Percentiles rank a stretch among this genome's conserved stretches.
phyloP scores from a whole-genome alignment of 2,113 vertebrate species.

The Tor tambroides region DNA sequence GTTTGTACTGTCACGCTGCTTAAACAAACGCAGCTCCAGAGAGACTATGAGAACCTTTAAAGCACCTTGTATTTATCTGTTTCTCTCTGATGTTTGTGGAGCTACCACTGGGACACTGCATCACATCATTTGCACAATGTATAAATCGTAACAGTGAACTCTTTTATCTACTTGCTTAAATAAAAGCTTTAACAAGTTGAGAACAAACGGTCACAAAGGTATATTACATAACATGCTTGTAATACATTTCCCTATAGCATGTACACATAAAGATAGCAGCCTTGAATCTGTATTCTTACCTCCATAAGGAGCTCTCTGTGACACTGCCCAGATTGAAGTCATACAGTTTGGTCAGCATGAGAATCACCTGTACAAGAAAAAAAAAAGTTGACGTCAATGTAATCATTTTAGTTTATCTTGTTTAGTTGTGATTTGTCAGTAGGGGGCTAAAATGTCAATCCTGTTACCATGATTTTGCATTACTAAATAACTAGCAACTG shows the following conservation, averaged over 20 bases:
- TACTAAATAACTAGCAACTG: neutral
- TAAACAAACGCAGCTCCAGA: neutral
- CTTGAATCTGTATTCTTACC: conserved; percentile 75
- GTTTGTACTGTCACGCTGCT: conserved; percentile 52
- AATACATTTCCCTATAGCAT: neutral
- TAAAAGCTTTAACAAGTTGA: neutral
- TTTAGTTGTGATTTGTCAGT: neutral
- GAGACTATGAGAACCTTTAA: neutral
- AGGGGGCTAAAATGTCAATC: too few species aligned
- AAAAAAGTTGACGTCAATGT: neutral
- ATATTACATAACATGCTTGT: neutral
- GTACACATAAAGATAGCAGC: neutral
- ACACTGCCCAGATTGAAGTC: conserved; percentile 99
- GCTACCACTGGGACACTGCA: neutral
- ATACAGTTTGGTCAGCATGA: conserved; percentile 98
- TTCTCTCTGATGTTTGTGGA: neutral
- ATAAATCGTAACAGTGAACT: neutral
- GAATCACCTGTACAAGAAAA: conserved; percentile 89
- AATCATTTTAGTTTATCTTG: neutral
- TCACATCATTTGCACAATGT: neutral
- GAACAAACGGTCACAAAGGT: conserved; percentile 5
- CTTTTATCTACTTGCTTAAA: neutral
- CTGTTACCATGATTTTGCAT: neutral
- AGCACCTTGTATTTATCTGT: neutral
- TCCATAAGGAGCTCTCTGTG: conserved; percentile 98